Evolutionary conservation across 2,888 invertebrate genomes (phyloP).

Genomic region (Acronicta alni): DNA sequence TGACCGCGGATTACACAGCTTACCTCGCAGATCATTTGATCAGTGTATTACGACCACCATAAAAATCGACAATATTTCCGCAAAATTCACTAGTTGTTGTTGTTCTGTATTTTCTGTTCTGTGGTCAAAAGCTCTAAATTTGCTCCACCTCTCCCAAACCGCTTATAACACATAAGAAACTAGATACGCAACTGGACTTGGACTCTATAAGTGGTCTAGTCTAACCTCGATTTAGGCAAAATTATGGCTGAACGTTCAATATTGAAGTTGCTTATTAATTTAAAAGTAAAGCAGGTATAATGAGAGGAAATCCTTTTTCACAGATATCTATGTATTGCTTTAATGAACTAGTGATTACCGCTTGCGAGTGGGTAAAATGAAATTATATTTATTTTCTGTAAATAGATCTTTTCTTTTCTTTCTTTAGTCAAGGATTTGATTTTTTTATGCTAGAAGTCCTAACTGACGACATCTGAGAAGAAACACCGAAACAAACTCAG

Average conservation of each 20-base stretch:
- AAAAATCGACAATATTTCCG: no score
- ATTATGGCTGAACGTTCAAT: conserved; percentile 20
- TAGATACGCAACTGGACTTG: conserved; percentile 43
- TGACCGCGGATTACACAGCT: no score
- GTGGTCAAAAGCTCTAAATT: conserved; percentile 39
- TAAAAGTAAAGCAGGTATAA: background rate
- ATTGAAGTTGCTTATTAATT: conserved; percentile 17
- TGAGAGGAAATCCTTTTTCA: background rate
- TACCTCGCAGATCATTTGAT: no score
- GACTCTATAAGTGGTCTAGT: conserved; percentile 34
- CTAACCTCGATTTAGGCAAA: conserved; percentile 39
- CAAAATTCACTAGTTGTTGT: background rate
- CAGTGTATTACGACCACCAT: no score
- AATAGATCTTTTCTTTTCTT: no score
- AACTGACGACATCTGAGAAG: no score
- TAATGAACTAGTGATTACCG: no score
- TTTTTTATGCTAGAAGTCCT: no score
- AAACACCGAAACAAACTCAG: no score
- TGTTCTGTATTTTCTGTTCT: conserved; percentile 1
- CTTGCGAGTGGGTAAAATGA: no score
- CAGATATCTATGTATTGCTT: background rate
- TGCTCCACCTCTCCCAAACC: conserved; percentile 46
- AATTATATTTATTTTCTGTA: no score
- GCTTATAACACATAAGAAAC: conserved; percentile 45
- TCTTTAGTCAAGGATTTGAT: no score